phyloP scores from a whole-genome alignment of 2,888 invertebrate species.

The Campoletis raptor region DNA sequence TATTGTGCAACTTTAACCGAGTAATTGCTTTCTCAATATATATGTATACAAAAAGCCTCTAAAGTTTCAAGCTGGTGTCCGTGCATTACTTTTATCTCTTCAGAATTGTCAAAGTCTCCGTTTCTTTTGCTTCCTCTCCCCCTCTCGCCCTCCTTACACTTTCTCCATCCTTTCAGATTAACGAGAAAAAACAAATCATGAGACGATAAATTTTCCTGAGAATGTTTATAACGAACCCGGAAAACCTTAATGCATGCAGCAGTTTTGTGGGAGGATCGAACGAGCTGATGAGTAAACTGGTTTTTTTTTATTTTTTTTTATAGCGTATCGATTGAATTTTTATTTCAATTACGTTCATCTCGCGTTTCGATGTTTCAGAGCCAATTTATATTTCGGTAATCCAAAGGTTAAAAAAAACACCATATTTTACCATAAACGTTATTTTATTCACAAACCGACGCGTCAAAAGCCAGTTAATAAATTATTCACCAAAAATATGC shows the following conservation, averaged over 20 bases:
- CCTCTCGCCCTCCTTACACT: background rate
- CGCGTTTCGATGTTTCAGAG: background rate
- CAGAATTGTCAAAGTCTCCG: conserved; percentile 42
- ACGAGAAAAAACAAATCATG: background rate
- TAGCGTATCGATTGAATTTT: background rate
- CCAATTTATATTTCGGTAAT: background rate
- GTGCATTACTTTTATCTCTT: conserved; percentile 34
- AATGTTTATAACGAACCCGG: background rate
- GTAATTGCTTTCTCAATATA: conserved; percentile 49
- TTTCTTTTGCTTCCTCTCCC: background rate
- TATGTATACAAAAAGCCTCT: background rate
- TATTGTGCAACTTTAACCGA: conserved; percentile 59
- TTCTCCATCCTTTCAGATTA: background rate
- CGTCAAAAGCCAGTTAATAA: background rate
- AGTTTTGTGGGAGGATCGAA: background rate
- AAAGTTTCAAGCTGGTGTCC: conserved; percentile 22
- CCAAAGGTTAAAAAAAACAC: too few relatives aligned
- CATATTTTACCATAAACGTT: background rate
- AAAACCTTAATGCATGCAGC: background rate
- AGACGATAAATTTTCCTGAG: conserved; percentile 37
- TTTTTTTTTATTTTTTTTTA: too few relatives aligned
- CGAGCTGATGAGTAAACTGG: background rate
- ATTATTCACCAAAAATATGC: conserved; percentile 3
- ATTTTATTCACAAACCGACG: background rate
- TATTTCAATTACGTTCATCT: background rate